Evolutionary conservation across 2,113 vertebrate species (phyloP).

Genomic region (Chinchilla lanigera): DNA sequence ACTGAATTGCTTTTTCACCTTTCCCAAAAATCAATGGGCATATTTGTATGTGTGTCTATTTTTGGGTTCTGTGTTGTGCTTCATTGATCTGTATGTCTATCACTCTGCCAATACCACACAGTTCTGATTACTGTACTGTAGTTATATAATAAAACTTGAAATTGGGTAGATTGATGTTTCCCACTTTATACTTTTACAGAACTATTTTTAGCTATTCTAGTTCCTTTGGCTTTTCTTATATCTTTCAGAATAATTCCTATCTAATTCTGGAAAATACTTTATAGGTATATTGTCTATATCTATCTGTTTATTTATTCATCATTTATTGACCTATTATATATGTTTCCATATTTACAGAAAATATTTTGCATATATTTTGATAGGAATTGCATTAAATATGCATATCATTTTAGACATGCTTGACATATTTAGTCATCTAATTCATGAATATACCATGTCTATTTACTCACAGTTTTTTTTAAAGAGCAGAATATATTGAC

Average conservation of each 20-base stretch:
- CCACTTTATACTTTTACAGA: conserved; percentile 15
- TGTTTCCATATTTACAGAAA: neutral
- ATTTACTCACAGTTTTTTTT: neutral
- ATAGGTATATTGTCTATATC: neutral
- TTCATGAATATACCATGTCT: neutral
- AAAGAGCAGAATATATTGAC: too few species aligned
- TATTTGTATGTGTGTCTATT: conserved; percentile 32
- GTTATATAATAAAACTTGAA: conserved; percentile 44
- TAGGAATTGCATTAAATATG: neutral
- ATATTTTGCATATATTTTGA: neutral
- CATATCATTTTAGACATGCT: neutral
- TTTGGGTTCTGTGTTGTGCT: neutral
- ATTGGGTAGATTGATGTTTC: conserved; percentile 34
- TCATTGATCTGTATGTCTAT: conserved; percentile 51
- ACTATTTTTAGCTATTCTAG: conserved; percentile 3
- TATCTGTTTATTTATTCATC: neutral
- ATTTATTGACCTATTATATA: neutral
- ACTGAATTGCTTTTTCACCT: conserved; percentile 38
- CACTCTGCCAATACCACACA: conserved; percentile 12
- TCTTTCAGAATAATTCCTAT: neutral
- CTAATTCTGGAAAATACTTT: neutral
- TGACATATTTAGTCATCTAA: neutral
- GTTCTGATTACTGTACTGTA: conserved; percentile 36
- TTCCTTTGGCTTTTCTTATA: conserved; percentile 1
- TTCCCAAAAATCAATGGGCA: conserved; percentile 11